phyloP scores from a whole-genome alignment of 2,797 vertebrate genomes.

The Melanotaenia nigrans region DNA sequence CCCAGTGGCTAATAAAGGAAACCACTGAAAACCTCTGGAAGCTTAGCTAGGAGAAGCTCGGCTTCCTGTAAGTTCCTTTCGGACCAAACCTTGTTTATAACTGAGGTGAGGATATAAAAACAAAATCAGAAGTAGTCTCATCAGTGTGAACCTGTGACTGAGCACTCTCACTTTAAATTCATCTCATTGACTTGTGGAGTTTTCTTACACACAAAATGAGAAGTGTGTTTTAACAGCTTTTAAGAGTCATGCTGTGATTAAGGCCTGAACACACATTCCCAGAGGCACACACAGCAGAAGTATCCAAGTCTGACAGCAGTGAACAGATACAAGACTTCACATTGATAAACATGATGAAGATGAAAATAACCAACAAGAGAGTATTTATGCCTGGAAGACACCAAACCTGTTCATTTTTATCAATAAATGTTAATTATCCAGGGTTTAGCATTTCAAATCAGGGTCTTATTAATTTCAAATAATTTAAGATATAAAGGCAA shows the following conservation, averaged over 20 bases:
- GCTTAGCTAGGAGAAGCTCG: too few relatives aligned
- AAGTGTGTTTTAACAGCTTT: not conserved
- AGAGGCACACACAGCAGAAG: conserved; percentile 20
- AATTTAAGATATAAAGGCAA: not conserved
- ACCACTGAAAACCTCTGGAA: too few relatives aligned
- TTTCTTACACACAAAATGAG: too few relatives aligned
- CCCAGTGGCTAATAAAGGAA: too few relatives aligned
- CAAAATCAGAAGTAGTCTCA: too few relatives aligned
- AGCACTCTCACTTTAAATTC: too few relatives aligned
- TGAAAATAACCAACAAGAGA: not conserved
- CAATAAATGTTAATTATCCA: not conserved
- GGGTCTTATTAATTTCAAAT: not conserved
- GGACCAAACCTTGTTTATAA: not conserved
- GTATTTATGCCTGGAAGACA: not conserved
- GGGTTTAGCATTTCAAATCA: not conserved
- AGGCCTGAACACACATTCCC: conserved; percentile 45
- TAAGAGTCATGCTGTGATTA: conserved; percentile 20
- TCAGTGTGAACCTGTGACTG: too few relatives aligned
- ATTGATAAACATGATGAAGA: conserved; percentile 16
- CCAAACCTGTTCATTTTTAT: not conserved
- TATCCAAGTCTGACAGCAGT: conserved; percentile 5
- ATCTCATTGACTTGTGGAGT: too few relatives aligned
- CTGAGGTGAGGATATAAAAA: too few relatives aligned
- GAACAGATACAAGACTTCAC: conserved; percentile 26
- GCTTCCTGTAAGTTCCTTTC: not conserved